Base-by-base conservation (phyloP, 2,888 invertebrate genomes). In the Calliopum simillimum region DNA sequence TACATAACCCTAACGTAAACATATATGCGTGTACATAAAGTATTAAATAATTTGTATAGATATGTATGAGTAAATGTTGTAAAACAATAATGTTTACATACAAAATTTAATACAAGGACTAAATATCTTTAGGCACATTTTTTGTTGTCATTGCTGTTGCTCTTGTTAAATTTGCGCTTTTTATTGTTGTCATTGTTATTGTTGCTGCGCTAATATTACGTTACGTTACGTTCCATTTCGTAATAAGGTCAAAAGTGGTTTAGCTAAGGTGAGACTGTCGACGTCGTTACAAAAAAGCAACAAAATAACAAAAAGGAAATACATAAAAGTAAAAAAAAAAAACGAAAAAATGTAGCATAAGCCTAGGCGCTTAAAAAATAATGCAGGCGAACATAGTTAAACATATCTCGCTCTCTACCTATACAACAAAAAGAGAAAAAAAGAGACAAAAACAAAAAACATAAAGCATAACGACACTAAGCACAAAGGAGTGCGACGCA, bases 1-100 rank as follows among this genome's bases (percentile, higher is more conserved):
- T 33, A 33, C 49, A 16, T 16, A 16, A 14, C 1, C 8, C 49
- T 1, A 49, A 11, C 5, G 14, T 16, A 49, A 49, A n/a, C 16
- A 16, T 14, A 14, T 13, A 13, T 16, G 51, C 51, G 51, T 11
- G 19, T 51, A 19, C n/a, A 51, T 19, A 11, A 51, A n/a, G 21
- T 51, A 51, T 51, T 51, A 11, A 51, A 51, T 51, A n/a, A 19
- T 51, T 16, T 51, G 51, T 16, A 1, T 33, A n/a, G n/a, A n/a
- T n/a, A 33, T 33, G 33, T 33, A 33, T 33, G 33, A 33, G 33
- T 33, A 33, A 33, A 33, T 0, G 33, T 33, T 33, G 51, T 4
- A 51, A 51, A 51, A 51, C 51, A 51, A 51, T 51, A 51, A 16
- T 16, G 51, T 51, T 51, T 51, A 51, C 51, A 21, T 51, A 33